Evolutionary conservation across 2,113 vertebrate genomes (phyloP).

Genomic region (Baryphthengus martii): DNA sequence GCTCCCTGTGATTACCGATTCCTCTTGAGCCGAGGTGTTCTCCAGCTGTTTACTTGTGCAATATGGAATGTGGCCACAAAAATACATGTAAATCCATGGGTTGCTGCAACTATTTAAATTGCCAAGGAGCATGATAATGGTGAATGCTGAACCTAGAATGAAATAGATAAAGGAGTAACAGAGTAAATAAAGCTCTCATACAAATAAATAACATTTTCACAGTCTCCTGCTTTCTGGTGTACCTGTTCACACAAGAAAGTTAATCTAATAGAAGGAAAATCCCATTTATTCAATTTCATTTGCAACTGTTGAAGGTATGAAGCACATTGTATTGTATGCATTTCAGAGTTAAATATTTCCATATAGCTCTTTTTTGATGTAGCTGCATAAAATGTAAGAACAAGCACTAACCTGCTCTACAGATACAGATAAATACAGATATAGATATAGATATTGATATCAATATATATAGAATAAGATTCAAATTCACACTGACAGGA

Average conservation of each 20-base stretch:
- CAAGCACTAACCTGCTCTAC: not conserved
- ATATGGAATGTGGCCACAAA: slow-evolving; percentile 70
- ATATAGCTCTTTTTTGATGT: not conserved
- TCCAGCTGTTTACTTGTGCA: slow-evolving; percentile 48
- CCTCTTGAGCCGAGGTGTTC: slow-evolving; percentile 23
- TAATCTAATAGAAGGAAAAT: not conserved
- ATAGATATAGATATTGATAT: not conserved
- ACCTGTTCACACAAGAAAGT: not conserved
- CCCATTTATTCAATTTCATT: not conserved
- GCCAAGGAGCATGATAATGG: slow-evolving; percentile 82
- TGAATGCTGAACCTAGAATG: slow-evolving; percentile 75
- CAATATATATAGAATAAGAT: not conserved
- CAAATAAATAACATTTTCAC: not conserved
- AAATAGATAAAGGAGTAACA: slow-evolving; percentile 5
- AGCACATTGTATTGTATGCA: not conserved
- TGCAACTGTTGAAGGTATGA: not conserved
- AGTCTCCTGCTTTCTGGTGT: not conserved
- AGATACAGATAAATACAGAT: not conserved
- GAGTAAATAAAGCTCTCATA: not conserved
- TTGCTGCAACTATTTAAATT: slow-evolving; percentile 84
- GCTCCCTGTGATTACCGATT: slow-evolving; percentile 46
- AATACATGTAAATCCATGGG: slow-evolving; percentile 85
- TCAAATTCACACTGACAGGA: not conserved
- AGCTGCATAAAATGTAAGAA: not conserved
- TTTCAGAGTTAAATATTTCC: not conserved